Conservation (phyloP, 2,797 vertebrate species). For the Cyclopterus lumpus region DNA sequence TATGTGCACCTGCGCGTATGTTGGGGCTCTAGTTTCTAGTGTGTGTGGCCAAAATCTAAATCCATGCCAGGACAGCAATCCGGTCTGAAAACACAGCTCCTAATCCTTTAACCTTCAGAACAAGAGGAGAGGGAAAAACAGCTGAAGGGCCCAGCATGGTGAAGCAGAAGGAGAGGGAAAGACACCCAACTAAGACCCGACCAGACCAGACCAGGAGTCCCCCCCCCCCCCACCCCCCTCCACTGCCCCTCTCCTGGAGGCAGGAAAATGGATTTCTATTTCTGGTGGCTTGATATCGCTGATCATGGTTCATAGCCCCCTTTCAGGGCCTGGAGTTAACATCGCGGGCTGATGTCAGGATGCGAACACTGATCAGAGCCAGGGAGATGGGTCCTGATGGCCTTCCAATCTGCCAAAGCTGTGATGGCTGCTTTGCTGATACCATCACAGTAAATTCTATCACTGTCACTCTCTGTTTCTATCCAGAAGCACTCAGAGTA, state of each 20-base stretch:
- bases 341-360: constrained; percentile 85
- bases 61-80: constrained; percentile 81
- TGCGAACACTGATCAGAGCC: constrained; percentile 80
- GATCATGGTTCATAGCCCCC: constrained; percentile 85
- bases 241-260: constrained; percentile 66
- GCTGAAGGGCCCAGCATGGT: constrained; percentile 78
- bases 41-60: constrained; percentile 79
- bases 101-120: constrained; percentile 87
- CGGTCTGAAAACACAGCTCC: constrained; percentile 82
- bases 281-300: constrained; percentile 86
- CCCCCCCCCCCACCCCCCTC: constrained; percentile 21
- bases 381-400: constrained; percentile 86
- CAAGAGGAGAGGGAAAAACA: constrained; percentile 81
- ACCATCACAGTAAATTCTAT: constrained; percentile 87
- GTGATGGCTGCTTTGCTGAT: constrained; percentile 84
- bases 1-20: constrained; percentile 72
- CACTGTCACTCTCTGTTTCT: constrained; percentile 84
- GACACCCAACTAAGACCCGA: constrained; percentile 70
- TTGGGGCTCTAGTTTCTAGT: constrained; percentile 67
- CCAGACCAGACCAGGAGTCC: constrained; percentile 77
- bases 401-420: constrained; percentile 85
- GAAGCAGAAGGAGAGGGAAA: constrained; percentile 65
- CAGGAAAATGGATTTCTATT: constrained; percentile 89
- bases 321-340: constrained; percentile 88
- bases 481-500: constrained; percentile 78